phyloP scores from a whole-genome alignment of 1,140 invertebrate species.

The Caerostris darwini region DNA sequence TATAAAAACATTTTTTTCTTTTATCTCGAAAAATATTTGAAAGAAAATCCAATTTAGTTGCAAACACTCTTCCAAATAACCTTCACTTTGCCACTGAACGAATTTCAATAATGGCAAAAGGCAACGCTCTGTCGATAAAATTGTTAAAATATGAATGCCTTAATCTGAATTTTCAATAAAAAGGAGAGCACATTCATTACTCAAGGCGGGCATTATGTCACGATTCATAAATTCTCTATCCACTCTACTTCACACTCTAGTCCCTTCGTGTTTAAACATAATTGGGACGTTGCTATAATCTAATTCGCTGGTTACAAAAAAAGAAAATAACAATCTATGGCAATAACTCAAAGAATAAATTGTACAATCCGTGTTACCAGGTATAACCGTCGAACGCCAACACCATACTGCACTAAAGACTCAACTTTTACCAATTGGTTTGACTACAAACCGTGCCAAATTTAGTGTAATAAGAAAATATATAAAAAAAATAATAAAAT shows the following conservation, averaged over 20 bases:
- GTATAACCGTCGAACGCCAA: background rate
- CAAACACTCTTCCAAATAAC: too few species aligned
- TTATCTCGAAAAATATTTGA: too few species aligned
- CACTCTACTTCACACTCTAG: background rate
- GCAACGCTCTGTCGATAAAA: background rate
- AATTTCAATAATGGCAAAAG: slow-evolving; percentile 8
- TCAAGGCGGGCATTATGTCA: background rate
- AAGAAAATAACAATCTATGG: background rate
- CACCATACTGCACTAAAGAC: background rate
- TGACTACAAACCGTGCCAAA: background rate
- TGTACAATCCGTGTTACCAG: slow-evolving; percentile 12
- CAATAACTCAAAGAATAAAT: background rate
- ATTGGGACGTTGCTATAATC: slow-evolving; percentile 15
- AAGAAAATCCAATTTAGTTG: too few species aligned
- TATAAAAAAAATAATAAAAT: background rate
- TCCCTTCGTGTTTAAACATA: background rate
- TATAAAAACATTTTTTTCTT: background rate
- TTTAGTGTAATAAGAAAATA: slow-evolving; percentile 1
- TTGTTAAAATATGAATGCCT: slow-evolving; percentile 16
- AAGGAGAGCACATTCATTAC: background rate
- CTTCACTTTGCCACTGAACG: background rate
- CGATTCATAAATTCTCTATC: background rate
- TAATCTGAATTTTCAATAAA: slow-evolving; percentile 20
- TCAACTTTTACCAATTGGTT: slow-evolving; percentile 40
- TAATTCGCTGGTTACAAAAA: background rate